These are phyloP conservation scores for Diphyllodes magnificus DNA, from an alignment of 2,113 vertebrate species.

Conservation along the genomic window DNA sequence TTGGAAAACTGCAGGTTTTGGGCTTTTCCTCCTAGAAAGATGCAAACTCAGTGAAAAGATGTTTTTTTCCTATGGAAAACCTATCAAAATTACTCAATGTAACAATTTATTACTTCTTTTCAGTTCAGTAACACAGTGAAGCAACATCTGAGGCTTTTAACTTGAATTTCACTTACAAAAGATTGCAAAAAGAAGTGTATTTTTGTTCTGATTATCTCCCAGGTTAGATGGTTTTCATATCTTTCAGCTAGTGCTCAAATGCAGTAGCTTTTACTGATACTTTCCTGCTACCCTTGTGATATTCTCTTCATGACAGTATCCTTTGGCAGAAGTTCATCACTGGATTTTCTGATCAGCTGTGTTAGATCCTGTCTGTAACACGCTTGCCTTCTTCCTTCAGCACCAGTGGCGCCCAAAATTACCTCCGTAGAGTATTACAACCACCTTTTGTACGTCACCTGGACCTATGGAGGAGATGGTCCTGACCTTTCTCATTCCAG, in stretches of 20 bases:
- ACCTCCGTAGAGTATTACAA: slow-evolving; percentile 86
- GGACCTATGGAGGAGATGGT: slow-evolving; percentile 87
- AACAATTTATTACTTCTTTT: neutral
- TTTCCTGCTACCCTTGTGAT: neutral
- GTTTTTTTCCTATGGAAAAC: neutral
- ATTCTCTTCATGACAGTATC: neutral
- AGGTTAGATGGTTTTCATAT: neutral
- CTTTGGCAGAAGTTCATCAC: neutral
- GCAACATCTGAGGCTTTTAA: neutral
- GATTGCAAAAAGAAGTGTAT: neutral
- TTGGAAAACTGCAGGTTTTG: neutral
- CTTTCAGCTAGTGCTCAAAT: neutral
- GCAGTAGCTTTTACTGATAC: neutral
- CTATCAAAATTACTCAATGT: neutral
- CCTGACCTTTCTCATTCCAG: slow-evolving; percentile 90
- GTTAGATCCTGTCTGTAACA: neutral
- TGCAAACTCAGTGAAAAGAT: neutral
- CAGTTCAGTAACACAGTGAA: neutral
- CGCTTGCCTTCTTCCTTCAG: slow-evolving; percentile 57
- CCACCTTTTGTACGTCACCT: slow-evolving; percentile 82
- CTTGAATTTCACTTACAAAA: neutral
- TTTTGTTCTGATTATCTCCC: neutral
- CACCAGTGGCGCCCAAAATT: slow-evolving; percentile 90
- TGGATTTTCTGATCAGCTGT: neutral
- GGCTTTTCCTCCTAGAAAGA: neutral